These are phyloP conservation scores for Cosmorhoe ocellata DNA, from an alignment of 2,888 invertebrate species.

Conservation along the genomic window DNA sequence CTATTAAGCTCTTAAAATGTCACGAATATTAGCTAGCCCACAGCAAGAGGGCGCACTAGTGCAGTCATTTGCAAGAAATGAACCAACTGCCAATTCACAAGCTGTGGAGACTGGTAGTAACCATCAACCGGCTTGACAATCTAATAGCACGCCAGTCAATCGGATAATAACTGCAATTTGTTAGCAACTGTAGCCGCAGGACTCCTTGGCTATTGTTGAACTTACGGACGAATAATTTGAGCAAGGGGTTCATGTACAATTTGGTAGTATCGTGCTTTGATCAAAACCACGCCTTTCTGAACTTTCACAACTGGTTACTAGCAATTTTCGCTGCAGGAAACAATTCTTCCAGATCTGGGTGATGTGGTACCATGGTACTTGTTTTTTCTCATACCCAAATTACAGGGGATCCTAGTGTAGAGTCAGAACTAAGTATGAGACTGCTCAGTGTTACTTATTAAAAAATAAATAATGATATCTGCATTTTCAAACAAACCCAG, in stretches of 20 bases:
- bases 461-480: too few relatives aligned
- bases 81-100: constrained; percentile 2
- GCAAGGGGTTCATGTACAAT: constrained; percentile 8
- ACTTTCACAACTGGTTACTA: not conserved
- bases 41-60: too few relatives aligned
- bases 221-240: constrained; percentile 43
- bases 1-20: too few relatives aligned
- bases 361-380: too few relatives aligned
- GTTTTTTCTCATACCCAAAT: too few relatives aligned
- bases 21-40: too few relatives aligned
- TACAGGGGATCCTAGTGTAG: too few relatives aligned
- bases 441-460: too few relatives aligned
- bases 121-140: constrained; percentile 44
- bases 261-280: not conserved
- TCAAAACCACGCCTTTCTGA: not conserved
- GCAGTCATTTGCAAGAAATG: not conserved
- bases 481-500: too few relatives aligned
- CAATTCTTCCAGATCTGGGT: not conserved
- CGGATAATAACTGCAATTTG: constrained; percentile 69
- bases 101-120: constrained; percentile 22
- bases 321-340: not conserved
- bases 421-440: too few relatives aligned
- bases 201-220: constrained; percentile 45
- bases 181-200: constrained; percentile 47
- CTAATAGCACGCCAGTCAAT: constrained; percentile 48